Conservation (phyloP, 2,888 invertebrate species). For the Chalcosyrphus nemorum region DNA sequence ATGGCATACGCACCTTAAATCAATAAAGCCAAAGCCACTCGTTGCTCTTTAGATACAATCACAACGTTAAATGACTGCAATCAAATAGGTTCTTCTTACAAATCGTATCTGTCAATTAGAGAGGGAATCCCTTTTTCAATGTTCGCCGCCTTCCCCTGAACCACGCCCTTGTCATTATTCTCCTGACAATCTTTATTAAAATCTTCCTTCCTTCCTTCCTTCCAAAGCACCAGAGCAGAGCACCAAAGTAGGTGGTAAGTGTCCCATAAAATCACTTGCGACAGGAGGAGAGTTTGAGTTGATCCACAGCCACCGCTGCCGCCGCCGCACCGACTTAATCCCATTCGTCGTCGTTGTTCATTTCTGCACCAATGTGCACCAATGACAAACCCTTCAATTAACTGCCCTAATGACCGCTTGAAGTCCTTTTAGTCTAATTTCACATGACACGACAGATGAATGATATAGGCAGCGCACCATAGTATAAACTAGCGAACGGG, state of each 20-base stretch:
- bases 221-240: neutral
- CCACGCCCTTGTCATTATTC: slow-evolving; percentile 47
- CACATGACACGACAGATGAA: slow-evolving; percentile 65
- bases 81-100: slow-evolving; percentile 54
- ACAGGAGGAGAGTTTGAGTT: neutral
- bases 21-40: slow-evolving; percentile 35
- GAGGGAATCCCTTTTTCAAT: slow-evolving; percentile 37
- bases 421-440: slow-evolving; percentile 70
- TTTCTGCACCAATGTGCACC: slow-evolving; percentile 57
- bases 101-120: slow-evolving; percentile 63
- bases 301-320: neutral
- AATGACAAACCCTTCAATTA: slow-evolving; percentile 70
- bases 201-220: neutral
- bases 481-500: neutral
- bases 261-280: slow-evolving; percentile 52
- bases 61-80: slow-evolving; percentile 41
- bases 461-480: slow-evolving; percentile 53
- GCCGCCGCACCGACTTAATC: neutral
- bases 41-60: slow-evolving; percentile 31
- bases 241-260: slow-evolving; percentile 63
- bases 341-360: slow-evolving; percentile 34
- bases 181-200: slow-evolving; percentile 31
- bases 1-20: slow-evolving; percentile 11
- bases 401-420: slow-evolving; percentile 71
- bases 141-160: neutral